Conservation (phyloP, 1,140 invertebrate genomes). For the Rhizoglyphus robini region DNA sequence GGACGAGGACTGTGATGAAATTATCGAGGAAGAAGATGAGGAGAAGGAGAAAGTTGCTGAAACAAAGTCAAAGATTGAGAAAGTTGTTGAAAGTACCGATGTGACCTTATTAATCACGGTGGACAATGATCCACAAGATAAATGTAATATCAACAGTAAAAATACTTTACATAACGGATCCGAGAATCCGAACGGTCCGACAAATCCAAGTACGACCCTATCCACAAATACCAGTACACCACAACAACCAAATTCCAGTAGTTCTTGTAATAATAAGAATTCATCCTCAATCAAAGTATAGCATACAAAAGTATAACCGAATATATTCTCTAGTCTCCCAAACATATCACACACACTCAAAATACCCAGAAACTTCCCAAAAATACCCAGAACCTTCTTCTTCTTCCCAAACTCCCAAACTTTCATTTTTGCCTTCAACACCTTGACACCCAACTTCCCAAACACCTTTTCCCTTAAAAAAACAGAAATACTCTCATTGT, state of each 20-base stretch:
- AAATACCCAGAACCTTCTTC: too few species aligned
- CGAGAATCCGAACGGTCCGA: neutral
- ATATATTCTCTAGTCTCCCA: too few species aligned
- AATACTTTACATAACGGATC: neutral
- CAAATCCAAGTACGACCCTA: neutral
- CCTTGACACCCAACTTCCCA: too few species aligned
- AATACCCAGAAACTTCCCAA: too few species aligned
- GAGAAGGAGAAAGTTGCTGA: neutral
- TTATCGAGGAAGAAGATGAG: neutral
- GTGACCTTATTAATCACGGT: neutral
- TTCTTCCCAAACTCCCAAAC: too few species aligned
- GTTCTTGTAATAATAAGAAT: neutral
- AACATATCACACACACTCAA: too few species aligned
- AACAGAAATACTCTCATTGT: too few species aligned
- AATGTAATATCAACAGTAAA: neutral
- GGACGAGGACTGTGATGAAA: neutral
- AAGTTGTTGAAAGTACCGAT: neutral
- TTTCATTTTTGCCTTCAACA: too few species aligned
- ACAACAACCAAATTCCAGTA: neutral
- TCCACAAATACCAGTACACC: neutral
- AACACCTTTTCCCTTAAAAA: too few species aligned
- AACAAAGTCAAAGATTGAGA: neutral
- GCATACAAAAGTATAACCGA: too few species aligned
- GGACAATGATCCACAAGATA: neutral
- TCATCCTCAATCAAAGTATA: constrained; percentile 12